Base-by-base conservation (phyloP, 2,888 invertebrate species). In the Lochmaea crataegi region DNA sequence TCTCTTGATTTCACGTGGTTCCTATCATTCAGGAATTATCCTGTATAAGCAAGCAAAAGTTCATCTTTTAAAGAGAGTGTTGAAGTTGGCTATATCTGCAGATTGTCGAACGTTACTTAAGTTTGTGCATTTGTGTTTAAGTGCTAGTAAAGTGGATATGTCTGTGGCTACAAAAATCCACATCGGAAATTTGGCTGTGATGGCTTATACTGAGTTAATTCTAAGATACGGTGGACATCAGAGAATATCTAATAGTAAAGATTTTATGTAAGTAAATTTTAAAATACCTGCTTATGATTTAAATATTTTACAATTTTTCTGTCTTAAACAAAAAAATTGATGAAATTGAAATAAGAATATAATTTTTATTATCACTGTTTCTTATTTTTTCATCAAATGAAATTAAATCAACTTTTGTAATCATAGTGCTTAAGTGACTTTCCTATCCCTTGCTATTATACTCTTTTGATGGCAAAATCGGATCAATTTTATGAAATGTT, bases 1-100 rank as follows among this genome's bases (percentile, higher is more conserved):
- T 86, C 89, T 94, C 85, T 89, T 95, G 82, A 88, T 97, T 82
- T 90, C 92, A 4, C 90, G 92, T 75, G 92, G 92, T 14, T 91
- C 93, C 79, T 91, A 94, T 75, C 90, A 92, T 65, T 93, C 94
- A 74, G 96, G 96, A 0, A 90, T 94, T 77, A 90, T 93, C 75
- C 90, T 96, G 22, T 97, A 94, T 86, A 93, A 94, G 81, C 89
- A 96, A 71, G 86, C 86, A 4, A 86, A 85, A 79, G 84, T 86
- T 18, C 86, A 86, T 77, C 87, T 91, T 75, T 84, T 91, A 74
- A 91, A 91, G 82, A 87, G 90, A 74, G 90, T 82, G 32, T 71
- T 82, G 63, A 91, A 91, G 82, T 89, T 92, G 80, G 91, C 92
- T 61, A 88, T 90, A 32, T 88, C 89, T 72, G 92, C 92, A 2